These are phyloP conservation scores for Takifugu ocellatus DNA, from an alignment of 2,797 vertebrate species.

Conservation along the genomic window DNA sequence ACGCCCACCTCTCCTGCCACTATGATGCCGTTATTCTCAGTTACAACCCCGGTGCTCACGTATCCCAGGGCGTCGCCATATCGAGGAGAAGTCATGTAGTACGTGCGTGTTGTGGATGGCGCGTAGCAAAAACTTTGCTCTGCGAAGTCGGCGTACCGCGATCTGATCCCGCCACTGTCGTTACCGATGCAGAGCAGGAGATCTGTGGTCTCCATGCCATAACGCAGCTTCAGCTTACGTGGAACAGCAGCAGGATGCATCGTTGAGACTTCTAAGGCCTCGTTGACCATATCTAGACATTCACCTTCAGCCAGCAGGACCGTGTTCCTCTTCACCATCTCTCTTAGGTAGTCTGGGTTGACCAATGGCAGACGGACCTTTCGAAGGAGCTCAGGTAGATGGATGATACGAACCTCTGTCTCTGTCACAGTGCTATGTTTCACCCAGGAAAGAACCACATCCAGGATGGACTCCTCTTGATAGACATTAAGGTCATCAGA, in stretches of 20 bases:
- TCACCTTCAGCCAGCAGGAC: constrained; percentile 83
- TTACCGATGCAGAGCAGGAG: constrained; percentile 93
- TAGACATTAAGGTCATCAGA: constrained; percentile 95
- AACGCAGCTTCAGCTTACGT: constrained; percentile 82
- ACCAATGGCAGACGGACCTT: constrained; percentile 89
- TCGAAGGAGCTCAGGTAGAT: constrained; percentile 87
- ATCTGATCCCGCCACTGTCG: constrained; percentile 87
- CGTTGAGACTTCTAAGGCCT: constrained; percentile 79
- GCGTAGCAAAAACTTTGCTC: constrained; percentile 93
- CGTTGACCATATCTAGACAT: constrained; percentile 85
- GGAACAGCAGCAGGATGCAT: constrained; percentile 76
- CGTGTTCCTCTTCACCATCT: constrained; percentile 84
- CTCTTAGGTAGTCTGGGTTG: constrained; percentile 82
- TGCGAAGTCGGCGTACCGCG: constrained; percentile 83
- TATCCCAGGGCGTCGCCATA: constrained; percentile 89
- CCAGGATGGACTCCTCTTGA: constrained; percentile 91
- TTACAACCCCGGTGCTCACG: constrained; percentile 88
- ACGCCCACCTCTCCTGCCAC: constrained; percentile 89
- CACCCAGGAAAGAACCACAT: constrained; percentile 91
- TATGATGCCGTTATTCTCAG: constrained; percentile 86
- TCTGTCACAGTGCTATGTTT: constrained; percentile 66
- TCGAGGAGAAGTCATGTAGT: constrained; percentile 92
- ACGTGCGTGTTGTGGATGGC: constrained; percentile 80
- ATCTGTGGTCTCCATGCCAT: constrained; percentile 95
- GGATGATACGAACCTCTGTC: constrained; percentile 66